Evolutionary conservation across 2,113 vertebrate genomes (phyloP).

Genomic region (Ciconia maguari): DNA sequence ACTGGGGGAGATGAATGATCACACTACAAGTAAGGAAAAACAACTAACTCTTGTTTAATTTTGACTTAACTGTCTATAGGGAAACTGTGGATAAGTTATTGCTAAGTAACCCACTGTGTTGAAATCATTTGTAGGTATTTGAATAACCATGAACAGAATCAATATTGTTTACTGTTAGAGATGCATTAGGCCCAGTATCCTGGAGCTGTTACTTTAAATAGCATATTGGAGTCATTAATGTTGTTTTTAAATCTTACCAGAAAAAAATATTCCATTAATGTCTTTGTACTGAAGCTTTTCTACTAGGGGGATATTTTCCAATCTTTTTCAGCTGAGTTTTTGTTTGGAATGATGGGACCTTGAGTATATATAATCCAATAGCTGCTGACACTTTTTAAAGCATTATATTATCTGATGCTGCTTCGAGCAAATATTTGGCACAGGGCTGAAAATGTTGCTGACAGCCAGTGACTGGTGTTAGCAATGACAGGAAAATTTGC

Average conservation of each 20-base stretch:
- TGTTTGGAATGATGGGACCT: not conserved
- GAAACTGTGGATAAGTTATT: not conserved
- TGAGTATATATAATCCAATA: not conserved
- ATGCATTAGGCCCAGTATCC: constrained; percentile 11
- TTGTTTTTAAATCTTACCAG: constrained; percentile 24
- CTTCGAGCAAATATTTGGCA: not conserved
- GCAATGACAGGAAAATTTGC: not conserved
- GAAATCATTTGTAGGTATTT: constrained; percentile 12
- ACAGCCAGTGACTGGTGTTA: not conserved
- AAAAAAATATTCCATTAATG: not conserved
- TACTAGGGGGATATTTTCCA: not conserved
- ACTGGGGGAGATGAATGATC: constrained; percentile 81
- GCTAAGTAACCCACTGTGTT: not conserved
- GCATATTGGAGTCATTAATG: not conserved
- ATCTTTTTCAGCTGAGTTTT: not conserved
- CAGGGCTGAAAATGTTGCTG: not conserved
- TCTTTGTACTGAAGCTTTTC: not conserved
- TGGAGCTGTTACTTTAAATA: constrained; percentile 40
- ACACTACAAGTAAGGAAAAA: constrained; percentile 79
- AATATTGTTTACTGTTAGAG: constrained; percentile 8
- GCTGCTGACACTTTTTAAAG: not conserved
- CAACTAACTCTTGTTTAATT: not conserved
- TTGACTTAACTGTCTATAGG: not conserved
- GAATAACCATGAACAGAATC: constrained; percentile 23
- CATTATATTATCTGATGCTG: not conserved